A percentile compares a stretch with the other conserved stretches of the same genome.
Evolutionary conservation across 2,113 vertebrate species (phyloP).

Genomic region (Hippopotamus amphibius): DNA sequence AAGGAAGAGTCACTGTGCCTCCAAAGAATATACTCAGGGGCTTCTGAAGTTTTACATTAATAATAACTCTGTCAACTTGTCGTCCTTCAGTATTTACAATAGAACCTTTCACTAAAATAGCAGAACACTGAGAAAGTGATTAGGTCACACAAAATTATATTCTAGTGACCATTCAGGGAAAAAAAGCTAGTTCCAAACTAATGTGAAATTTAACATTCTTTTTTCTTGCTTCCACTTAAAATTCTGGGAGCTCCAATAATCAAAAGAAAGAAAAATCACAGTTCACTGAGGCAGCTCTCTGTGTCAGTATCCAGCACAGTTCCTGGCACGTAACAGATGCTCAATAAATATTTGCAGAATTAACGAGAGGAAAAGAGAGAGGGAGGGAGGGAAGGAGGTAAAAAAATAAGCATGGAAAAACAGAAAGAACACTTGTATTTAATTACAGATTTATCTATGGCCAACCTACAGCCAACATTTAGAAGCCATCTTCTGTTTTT

Average conservation of each 20-base stretch:
- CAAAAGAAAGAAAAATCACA: slow-evolving; percentile 22
- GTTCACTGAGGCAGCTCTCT: not conserved
- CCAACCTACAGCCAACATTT: not conserved
- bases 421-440: not conserved
- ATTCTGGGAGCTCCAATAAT: not conserved
- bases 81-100: slow-evolving; percentile 47
- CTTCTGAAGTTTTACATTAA: slow-evolving; percentile 51
- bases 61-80: not conserved
- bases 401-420: not conserved
- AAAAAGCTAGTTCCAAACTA: not conserved
- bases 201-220: slow-evolving; percentile 34
- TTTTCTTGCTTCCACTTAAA: slow-evolving; percentile 6
- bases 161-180: not conserved
- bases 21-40: not conserved
- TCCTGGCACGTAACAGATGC: not conserved
- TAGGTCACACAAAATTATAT: not conserved
- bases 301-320: not conserved
- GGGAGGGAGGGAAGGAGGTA: not conserved
- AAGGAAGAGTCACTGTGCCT: slow-evolving; percentile 1
- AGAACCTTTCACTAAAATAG: not conserved
- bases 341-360: slow-evolving; percentile 34
- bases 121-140: not conserved
- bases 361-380: not conserved
- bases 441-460: not conserved
- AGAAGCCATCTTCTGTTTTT: not conserved